phyloP scores from a whole-genome alignment of 1,140 invertebrate species.

The Caenorhabditis remanei region DNA sequence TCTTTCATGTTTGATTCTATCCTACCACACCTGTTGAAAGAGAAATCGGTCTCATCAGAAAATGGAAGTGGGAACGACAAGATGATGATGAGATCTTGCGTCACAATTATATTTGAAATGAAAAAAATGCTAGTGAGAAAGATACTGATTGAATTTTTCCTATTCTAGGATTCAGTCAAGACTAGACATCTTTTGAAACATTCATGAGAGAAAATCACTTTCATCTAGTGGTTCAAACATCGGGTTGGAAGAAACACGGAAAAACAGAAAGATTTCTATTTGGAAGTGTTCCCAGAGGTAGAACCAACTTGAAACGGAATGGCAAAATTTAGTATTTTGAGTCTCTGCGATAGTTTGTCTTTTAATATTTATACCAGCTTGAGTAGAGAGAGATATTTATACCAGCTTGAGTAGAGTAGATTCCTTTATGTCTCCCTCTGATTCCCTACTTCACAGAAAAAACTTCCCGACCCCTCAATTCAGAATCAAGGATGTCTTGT shows the following conservation, averaged over 20 bases:
- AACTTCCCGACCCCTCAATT: not conserved
- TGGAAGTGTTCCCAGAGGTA: not conserved
- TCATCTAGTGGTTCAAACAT: not conserved
- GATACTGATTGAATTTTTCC: not conserved
- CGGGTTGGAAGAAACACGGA: not conserved
- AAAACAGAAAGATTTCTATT: not conserved
- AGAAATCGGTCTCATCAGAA: not conserved
- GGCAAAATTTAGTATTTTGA: too few relatives aligned
- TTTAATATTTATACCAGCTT: too few relatives aligned
- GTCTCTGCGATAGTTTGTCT: too few relatives aligned
- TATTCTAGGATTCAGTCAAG: not conserved
- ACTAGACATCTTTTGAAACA: not conserved
- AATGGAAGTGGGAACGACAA: not conserved
- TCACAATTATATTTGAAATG: not conserved
- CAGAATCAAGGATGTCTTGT: not conserved
- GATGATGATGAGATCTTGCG: conserved; percentile 2
- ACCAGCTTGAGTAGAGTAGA: too few relatives aligned
- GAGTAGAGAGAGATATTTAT: too few relatives aligned
- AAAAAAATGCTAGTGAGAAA: too few relatives aligned
- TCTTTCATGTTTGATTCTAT: not conserved
- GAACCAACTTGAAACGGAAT: too few relatives aligned
- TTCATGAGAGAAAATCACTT: not conserved
- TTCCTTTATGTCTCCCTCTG: not conserved
- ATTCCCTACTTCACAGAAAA: not conserved
- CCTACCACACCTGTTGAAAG: conserved; percentile 5